These are phyloP conservation scores for Lithophane semibrunnea DNA, from an alignment of 2,888 invertebrate species.

Conservation along the genomic window DNA sequence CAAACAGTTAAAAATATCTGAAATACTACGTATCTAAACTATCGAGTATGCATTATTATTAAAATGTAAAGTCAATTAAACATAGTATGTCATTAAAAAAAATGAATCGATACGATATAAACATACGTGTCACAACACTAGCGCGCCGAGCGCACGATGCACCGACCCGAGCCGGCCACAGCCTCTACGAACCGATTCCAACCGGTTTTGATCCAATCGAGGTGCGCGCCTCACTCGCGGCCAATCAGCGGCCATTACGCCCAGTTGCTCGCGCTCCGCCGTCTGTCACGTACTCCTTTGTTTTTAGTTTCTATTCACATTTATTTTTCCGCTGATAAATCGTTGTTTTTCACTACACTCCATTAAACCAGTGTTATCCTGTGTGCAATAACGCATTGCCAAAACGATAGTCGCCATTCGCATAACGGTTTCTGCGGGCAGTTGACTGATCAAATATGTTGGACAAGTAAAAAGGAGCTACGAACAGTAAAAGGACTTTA, in stretches of 20 bases:
- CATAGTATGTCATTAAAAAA: background rate
- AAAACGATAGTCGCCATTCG: slow-evolving; percentile 52
- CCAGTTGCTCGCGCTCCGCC: slow-evolving; percentile 81
- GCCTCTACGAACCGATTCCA: slow-evolving; percentile 85
- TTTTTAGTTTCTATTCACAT: slow-evolving; percentile 74
- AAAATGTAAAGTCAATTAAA: background rate
- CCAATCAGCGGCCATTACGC: slow-evolving; percentile 85
- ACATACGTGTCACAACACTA: slow-evolving; percentile 79
- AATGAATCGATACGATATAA: slow-evolving; percentile 61
- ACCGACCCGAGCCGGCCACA: slow-evolving; percentile 86
- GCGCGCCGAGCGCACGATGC: slow-evolving; percentile 75
- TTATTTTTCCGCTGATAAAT: slow-evolving; percentile 73
- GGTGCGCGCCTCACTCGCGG: slow-evolving; percentile 81
- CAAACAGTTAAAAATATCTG: slow-evolving; percentile 56
- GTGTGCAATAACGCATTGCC: slow-evolving; percentile 60
- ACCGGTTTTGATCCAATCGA: slow-evolving; percentile 87
- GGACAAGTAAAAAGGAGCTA: slow-evolving; percentile 82
- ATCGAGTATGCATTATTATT: background rate
- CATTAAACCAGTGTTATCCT: slow-evolving; percentile 74
- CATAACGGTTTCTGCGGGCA: slow-evolving; percentile 65
- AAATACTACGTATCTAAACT: background rate
- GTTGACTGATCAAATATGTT: slow-evolving; percentile 81
- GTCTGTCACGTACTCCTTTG: slow-evolving; percentile 75
- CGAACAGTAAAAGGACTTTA: slow-evolving; percentile 48
- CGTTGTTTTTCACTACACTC: slow-evolving; percentile 63